These are phyloP conservation scores for Psilanteris sp. DNA, from an alignment of 1,140 invertebrate genomes.

Conservation along the genomic window DNA sequence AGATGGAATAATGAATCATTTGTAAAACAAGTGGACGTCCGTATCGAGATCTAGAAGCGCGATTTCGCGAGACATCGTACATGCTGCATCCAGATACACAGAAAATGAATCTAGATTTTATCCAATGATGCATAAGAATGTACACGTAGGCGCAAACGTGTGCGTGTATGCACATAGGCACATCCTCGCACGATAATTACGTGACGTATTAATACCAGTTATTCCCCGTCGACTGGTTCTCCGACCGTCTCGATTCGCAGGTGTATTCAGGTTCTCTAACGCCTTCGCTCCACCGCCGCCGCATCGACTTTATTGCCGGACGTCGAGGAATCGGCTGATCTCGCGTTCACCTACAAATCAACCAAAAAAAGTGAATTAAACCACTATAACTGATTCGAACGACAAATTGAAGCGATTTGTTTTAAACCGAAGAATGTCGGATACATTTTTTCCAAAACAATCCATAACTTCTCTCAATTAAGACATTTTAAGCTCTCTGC, in stretches of 20 bases:
- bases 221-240: conserved; percentile 75
- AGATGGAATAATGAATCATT: conserved; percentile 45
- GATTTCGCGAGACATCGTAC: conserved; percentile 26
- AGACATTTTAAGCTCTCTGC: no score
- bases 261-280: conserved; percentile 73
- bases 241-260: conserved; percentile 71
- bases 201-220: conserved; percentile 79
- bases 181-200: conserved; percentile 75
- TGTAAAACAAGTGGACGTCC: conserved; percentile 41
- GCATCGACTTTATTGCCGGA: conserved; percentile 58
- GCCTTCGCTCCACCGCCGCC: conserved; percentile 58
- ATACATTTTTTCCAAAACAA: no score
- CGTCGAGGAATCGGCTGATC: conserved; percentile 53
- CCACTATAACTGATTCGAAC: neutral
- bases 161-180: conserved; percentile 60
- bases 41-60: conserved; percentile 31
- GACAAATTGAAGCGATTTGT: no score
- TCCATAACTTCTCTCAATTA: no score
- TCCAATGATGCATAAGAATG: conserved; percentile 55
- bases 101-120: conserved; percentile 63
- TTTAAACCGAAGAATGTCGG: no score
- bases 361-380: conserved; percentile 1
- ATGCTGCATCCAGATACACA: conserved; percentile 34
- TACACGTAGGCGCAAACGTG: conserved; percentile 3
- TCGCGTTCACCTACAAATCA: conserved; percentile 13